Evolutionary conservation across 2,113 vertebrate species (phyloP).

Genomic region (Gadus macrocephalus): DNA sequence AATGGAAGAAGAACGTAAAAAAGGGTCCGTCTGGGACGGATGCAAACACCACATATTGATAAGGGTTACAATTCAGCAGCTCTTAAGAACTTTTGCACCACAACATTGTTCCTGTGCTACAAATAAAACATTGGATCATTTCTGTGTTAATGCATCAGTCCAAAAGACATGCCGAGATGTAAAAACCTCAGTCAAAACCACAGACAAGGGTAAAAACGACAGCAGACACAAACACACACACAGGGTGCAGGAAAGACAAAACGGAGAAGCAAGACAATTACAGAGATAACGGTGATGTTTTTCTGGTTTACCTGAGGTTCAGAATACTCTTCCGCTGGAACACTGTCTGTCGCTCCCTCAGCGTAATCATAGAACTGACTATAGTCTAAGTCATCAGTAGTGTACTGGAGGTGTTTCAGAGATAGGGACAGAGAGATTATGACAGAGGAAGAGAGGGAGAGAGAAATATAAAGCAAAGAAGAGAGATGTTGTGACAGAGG

Average conservation of each 20-base stretch:
- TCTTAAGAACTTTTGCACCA: constrained; percentile 30
- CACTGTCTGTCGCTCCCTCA: constrained; percentile 81
- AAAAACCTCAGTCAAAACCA: constrained; percentile 34
- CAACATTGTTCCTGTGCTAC: constrained; percentile 1
- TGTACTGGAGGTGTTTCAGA: constrained; percentile 80
- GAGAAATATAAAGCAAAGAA: no score
- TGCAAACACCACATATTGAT: constrained; percentile 17
- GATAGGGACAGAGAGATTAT: constrained; percentile 64
- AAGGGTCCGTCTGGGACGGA: neutral
- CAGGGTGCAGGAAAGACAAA: constrained; percentile 40
- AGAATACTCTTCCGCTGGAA: constrained; percentile 81
- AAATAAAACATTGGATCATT: constrained; percentile 22
- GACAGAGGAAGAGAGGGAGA: constrained; percentile 14
- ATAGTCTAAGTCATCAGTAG: constrained; percentile 86
- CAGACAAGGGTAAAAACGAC: constrained; percentile 38
- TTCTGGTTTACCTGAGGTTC: constrained; percentile 87
- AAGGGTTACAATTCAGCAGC: constrained; percentile 38
- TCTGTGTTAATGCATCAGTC: neutral
- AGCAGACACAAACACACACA: constrained; percentile 30
- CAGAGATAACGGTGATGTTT: constrained; percentile 50
- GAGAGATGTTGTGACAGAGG: no score
- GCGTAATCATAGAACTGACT: constrained; percentile 93
- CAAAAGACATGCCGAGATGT: constrained; percentile 50
- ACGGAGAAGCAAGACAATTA: constrained; percentile 59
- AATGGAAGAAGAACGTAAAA: constrained; percentile 22